Evolutionary conservation across 2,888 invertebrate species (phyloP).

Genomic region (Hypomecis atomaria): DNA sequence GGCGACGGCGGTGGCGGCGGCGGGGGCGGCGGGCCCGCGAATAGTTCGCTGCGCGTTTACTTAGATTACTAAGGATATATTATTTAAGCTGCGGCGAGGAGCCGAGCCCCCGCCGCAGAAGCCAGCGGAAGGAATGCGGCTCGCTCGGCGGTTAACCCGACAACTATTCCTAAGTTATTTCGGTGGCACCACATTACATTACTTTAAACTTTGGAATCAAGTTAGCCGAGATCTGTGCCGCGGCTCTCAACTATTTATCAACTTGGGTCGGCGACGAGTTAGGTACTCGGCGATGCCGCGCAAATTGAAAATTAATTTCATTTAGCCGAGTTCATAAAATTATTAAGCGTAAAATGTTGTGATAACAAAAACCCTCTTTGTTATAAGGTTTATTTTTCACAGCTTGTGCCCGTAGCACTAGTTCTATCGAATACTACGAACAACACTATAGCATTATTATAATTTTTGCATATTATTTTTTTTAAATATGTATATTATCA

Average conservation of each 20-base stretch:
- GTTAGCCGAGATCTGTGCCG: neutral
- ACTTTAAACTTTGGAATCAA: neutral
- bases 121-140: conserved; percentile 4
- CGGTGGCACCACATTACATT: conserved; percentile 2
- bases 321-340: no score
- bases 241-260: neutral
- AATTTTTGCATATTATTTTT: no score
- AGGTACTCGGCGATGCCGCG: no score
- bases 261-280: no score
- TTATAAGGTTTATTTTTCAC: no score
- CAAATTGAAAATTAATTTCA: no score
- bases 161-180: conserved; percentile 20
- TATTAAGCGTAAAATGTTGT: no score
- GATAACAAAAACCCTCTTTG: no score
- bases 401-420: no score
- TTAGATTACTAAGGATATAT: neutral
- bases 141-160: neutral
- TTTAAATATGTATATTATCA: no score
- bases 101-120: neutral
- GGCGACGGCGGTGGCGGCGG: neutral
- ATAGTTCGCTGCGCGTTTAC: conserved; percentile 5
- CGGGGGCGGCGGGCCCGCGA: neutral
- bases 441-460: no score
- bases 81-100: neutral
- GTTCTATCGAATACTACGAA: no score